Evolutionary conservation across 2,888 invertebrate genomes (phyloP), one percentile per base, ranked within the genome.

Genomic region (Ectobius pallidus): DNA sequence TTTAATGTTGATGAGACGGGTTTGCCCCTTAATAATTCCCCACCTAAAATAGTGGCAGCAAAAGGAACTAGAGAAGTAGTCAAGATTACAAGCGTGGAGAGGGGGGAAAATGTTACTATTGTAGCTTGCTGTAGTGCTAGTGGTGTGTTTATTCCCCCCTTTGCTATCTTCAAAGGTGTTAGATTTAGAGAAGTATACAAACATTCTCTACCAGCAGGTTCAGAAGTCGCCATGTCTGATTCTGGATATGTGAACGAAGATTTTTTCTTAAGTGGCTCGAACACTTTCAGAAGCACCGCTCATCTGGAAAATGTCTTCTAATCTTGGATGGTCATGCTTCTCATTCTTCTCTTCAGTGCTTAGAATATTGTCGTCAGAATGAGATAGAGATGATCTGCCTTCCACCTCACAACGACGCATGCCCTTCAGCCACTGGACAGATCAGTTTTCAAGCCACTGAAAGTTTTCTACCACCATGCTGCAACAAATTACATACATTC

Each of bases 121-220:
- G 3, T 39, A 6, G 34, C 39, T n/a, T 42, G n/a, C 11, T 9
- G 32, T 18, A 69, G 42, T 42, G 69, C 58, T 9, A 39, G n/a
- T 55, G 58, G 58, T 0, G 25, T 22, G 2, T 25, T 25, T 7
- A 55, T 69, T 78, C 77, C 6, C 71, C 77, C 55, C 3, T n/a
- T 22, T 20, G 46, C 49, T 3, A 46, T 68, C n/a, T 68, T 68
- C 18, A 44, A 44, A 11, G 25, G 58, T 1, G 14, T 67, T 1
- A 18, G 42, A 16, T 20, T 20, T 22, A 44, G 46, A n/a, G 67
- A 44, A 6, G 1, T 14, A 3, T 67, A 25, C n/a, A 7, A 4
- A 11, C 6, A 49, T 14, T 1, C 14, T 18, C 3, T 49, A 18
- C n/a, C 49, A 49, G 7, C 11, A 9, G 49, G 49, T n/a, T 49